phyloP scores from a whole-genome alignment of 2,113 vertebrate genomes.

The Fulica atra region DNA sequence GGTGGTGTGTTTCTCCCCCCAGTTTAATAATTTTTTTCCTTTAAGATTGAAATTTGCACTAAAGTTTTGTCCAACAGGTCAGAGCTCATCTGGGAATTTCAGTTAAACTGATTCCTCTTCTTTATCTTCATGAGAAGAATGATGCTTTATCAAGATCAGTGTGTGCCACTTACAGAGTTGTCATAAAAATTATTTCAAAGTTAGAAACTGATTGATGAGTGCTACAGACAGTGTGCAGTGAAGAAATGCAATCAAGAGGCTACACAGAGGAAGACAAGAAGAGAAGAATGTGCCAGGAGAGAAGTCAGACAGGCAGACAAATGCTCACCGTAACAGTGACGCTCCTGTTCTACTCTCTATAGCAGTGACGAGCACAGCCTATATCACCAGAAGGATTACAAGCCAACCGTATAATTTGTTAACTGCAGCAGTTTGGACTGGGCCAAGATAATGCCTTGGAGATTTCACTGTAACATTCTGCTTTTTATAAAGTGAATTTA shows the following conservation, averaged over 20 bases:
- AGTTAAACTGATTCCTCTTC: neutral
- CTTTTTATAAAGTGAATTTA: neutral
- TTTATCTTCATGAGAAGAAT: neutral
- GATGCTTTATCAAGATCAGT: neutral
- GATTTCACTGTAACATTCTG: neutral
- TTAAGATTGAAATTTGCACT: neutral
- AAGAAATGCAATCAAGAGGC: neutral
- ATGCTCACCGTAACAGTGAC: neutral
- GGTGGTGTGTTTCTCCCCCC: too few relatives aligned
- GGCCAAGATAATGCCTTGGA: neutral
- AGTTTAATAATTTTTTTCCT: neutral
- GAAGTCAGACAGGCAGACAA: neutral
- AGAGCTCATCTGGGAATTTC: neutral
- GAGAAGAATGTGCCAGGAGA: neutral
- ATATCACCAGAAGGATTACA: neutral
- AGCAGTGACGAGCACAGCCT: neutral
- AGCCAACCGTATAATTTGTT: neutral
- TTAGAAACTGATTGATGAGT: neutral
- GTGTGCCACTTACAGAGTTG: neutral
- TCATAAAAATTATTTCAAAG: neutral
- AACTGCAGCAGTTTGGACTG: neutral
- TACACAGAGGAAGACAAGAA: neutral
- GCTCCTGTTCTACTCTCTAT: neutral
- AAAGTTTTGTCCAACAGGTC: neutral
- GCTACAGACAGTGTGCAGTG: neutral